Base-by-base conservation (phyloP, 2,113 vertebrate genomes). In the Morone saxatilis region DNA sequence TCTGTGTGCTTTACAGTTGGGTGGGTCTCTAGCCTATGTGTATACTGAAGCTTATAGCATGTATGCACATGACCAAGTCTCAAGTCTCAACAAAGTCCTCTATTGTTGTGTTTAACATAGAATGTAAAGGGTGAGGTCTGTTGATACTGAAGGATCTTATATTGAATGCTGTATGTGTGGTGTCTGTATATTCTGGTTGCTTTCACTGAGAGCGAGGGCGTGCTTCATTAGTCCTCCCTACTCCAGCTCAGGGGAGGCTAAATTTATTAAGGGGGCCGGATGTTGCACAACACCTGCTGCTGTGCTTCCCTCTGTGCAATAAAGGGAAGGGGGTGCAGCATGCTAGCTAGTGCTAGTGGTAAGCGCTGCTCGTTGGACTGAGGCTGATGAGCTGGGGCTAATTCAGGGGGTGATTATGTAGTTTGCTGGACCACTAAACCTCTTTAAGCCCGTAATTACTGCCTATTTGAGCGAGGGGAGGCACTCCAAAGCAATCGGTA, bases 381-480 rank as follows among this genome's bases (percentile, higher is more conserved):
- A 96, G 95, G 97, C 97, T 99, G 98, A 99, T 99, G 98, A 99
- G 97, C 96, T 96, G 92, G 82, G 96, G 96, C 97, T 99, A 99
- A 99, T 99, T 98, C 97, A 96, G 96, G 97, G 91, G 97, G 97
- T 98, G 97, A 99, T 99, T 99, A 99, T 98, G 97, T 99, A 97
- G 98, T 99, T 99, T 99, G 98, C 98, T 99, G 97, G 98, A 98
- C 98, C 97, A 99, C 98, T 99, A 98, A 99, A 99, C 97, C 98
- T 98, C 97, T 98, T 98, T 98, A 98, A 99, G 98, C 97, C 97
- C 96, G 96, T 99, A 99, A 99, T 99, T 99, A 99, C 97, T 96
- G 97, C 97, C 97, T 98, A 98, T 98, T 99, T 99, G 97, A 99
- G 97, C 95, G 96, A 97, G 96, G 97, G 98, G 97, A 97, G 91